Evolutionary conservation across 2,888 invertebrate species (phyloP).

Genomic region (Macropis europaea): DNA sequence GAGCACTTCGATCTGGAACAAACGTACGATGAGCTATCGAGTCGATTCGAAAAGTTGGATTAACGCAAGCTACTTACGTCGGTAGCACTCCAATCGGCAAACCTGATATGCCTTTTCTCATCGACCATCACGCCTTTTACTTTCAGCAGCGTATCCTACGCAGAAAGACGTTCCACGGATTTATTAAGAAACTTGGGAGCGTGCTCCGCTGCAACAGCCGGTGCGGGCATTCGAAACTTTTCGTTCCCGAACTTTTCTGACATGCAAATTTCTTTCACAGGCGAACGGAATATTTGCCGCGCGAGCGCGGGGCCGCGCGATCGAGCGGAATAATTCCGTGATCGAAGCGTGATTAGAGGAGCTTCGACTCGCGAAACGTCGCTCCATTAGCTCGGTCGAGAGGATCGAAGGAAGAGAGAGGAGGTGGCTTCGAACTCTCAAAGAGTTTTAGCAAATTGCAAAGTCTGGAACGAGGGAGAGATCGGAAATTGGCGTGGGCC

Average conservation of each 20-base stretch:
- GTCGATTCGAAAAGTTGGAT: neutral
- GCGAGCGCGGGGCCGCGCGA: slow-evolving; percentile 31
- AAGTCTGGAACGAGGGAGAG: slow-evolving; percentile 60
- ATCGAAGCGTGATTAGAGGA: slow-evolving; percentile 57
- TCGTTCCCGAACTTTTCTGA: neutral
- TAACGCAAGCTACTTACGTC: slow-evolving; percentile 85
- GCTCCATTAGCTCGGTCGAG: slow-evolving; percentile 44
- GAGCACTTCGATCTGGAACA: slow-evolving; percentile 93
- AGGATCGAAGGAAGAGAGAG: neutral
- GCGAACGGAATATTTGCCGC: slow-evolving; percentile 21
- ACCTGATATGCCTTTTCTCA: slow-evolving; percentile 95
- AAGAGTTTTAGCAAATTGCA: slow-evolving; percentile 70
- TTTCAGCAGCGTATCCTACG: slow-evolving; percentile 92
- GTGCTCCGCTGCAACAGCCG: too few species aligned
- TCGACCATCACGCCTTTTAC: slow-evolving; percentile 91
- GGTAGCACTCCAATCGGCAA: slow-evolving; percentile 94
- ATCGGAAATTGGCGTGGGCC: slow-evolving; percentile 68
- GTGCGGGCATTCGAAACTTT: too few species aligned
- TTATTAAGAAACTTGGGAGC: neutral
- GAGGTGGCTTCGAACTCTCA: slow-evolving; percentile 46
- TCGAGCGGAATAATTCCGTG: slow-evolving; percentile 50
- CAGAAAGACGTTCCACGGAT: slow-evolving; percentile 58
- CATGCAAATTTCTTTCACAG: neutral
- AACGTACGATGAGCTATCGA: neutral
- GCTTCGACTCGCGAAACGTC: slow-evolving; percentile 26